Conservation (phyloP, 2,113 vertebrate species). For the Aphyosemion australe region DNA sequence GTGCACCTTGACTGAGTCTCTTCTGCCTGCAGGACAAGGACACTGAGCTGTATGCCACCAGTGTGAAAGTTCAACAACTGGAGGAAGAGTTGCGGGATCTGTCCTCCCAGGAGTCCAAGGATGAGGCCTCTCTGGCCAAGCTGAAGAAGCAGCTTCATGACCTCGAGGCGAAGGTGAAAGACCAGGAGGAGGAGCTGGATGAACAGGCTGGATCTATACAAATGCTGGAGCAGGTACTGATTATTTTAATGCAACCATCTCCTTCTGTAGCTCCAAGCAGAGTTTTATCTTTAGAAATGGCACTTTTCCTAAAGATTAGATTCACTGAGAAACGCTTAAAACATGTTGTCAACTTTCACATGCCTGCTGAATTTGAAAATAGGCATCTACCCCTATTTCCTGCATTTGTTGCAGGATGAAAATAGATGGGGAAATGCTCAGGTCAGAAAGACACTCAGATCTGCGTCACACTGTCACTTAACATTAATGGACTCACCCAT, state of each 20-base stretch:
- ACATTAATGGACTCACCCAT: no score
- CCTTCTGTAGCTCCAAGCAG: no score
- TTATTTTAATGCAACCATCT: no score
- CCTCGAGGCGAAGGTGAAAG: conserved; percentile 94
- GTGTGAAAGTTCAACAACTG: conserved; percentile 87
- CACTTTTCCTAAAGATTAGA: background rate
- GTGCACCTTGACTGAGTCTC: conserved; percentile 17
- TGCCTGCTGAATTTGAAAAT: no score
- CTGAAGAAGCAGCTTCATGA: conserved; percentile 95
- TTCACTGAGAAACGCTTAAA: background rate
- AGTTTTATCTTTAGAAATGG: no score
- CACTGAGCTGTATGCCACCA: conserved; percentile 80
- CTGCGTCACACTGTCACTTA: no score
- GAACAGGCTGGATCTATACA: conserved; percentile 97
- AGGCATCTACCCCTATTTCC: no score
- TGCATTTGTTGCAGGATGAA: no score
- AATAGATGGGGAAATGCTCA: no score
- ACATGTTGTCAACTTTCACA: no score
- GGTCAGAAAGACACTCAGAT: no score
- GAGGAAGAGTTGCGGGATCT: conserved; percentile 94
- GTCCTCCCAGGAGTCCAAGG: conserved; percentile 95
- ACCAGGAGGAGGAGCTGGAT: conserved; percentile 98
- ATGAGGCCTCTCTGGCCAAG: conserved; percentile 92
- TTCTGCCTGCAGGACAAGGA: conserved; percentile 80
- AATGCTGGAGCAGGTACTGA: conserved; percentile 95